phyloP scores from a whole-genome alignment of 2,113 vertebrate genomes.

The Dendrocopos noguchii region DNA sequence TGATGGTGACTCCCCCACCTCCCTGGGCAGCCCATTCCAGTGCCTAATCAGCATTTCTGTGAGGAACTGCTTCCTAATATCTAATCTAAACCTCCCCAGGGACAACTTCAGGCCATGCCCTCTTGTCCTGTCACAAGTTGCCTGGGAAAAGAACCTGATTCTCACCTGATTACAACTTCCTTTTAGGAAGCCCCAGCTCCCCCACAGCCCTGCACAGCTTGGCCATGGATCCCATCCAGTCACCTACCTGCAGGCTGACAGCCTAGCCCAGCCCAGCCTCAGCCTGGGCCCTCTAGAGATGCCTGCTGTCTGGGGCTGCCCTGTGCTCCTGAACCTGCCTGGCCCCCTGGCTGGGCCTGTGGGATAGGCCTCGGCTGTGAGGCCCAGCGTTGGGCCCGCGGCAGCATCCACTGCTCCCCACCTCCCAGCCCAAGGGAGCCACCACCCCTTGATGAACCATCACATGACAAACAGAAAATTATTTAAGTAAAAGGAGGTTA shows the following conservation, averaged over 20 bases:
- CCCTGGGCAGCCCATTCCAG: too few relatives aligned
- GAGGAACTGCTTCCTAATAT: too few relatives aligned
- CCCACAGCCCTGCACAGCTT: neutral
- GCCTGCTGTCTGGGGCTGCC: neutral
- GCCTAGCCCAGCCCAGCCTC: accelerated
- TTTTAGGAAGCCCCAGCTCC: neutral
- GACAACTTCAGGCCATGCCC: too few relatives aligned
- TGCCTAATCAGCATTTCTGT: too few relatives aligned
- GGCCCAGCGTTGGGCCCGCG: neutral
- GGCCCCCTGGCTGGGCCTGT: accelerated
- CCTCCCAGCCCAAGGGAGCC: neutral
- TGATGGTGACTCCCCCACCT: too few relatives aligned
- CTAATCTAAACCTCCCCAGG: too few relatives aligned
- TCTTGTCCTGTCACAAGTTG: too few relatives aligned
- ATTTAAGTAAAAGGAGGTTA: neutral
- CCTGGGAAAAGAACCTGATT: too few relatives aligned
- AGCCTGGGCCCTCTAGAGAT: accelerated
- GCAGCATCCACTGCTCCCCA: neutral
- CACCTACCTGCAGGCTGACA: neutral
- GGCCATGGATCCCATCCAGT: accelerated
- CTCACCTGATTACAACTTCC: too few relatives aligned
- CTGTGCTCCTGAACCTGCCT: neutral
- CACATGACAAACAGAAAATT: accelerated
- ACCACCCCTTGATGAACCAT: neutral
- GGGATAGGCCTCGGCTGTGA: neutral